Conservation (phyloP, 2,113 vertebrate species). For the Strix aluco region DNA sequence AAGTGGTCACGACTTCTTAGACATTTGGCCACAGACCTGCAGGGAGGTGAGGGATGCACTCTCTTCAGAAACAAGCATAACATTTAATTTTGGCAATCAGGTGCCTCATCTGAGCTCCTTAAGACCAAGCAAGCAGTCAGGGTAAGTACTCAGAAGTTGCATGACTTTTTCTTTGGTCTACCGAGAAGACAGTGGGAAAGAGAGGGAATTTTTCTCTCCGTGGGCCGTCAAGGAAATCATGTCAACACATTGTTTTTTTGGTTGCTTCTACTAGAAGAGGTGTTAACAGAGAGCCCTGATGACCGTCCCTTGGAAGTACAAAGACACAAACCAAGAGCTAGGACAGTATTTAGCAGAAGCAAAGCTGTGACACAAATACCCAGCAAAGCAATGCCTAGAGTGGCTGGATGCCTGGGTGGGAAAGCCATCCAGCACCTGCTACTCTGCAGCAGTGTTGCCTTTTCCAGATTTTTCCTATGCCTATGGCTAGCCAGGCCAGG, state of each 20-base stretch:
- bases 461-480: neutral
- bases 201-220: neutral
- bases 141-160: neutral
- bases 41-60: neutral
- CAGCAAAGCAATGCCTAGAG: neutral
- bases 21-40: neutral
- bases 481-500: neutral
- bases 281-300: neutral
- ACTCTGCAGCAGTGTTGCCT: neutral
- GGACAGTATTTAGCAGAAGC: neutral
- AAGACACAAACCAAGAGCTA: neutral
- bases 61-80: neutral
- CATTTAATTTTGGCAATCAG: neutral
- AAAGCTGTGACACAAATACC: rapidly evolving
- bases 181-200: neutral
- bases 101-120: neutral
- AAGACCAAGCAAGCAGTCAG: neutral
- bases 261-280: neutral
- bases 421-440: neutral
- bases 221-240: neutral
- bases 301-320: neutral
- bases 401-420: neutral
- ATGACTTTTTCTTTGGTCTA: neutral
- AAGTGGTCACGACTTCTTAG: neutral
- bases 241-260: neutral